A percentile compares a stretch with the other conserved stretches of the same genome.
Evolutionary conservation across 2,797 vertebrate species (phyloP).

Genomic region (Hemitrygon akajei): DNA sequence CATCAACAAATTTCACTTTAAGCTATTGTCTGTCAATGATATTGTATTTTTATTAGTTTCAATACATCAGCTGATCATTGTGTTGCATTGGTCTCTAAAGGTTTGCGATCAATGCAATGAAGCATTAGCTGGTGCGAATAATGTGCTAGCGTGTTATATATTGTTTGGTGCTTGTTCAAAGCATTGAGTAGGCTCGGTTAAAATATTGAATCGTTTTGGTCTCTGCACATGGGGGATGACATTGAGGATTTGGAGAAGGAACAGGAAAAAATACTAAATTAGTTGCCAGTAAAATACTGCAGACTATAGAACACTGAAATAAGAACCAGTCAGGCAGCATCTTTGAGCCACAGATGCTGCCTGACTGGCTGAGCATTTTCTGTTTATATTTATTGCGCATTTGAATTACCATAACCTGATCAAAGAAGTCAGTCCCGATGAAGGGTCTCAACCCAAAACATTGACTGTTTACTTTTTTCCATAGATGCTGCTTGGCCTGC

Average conservation of each 20-base stretch:
- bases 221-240: neutral
- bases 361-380: too few species aligned
- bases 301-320: too few species aligned
- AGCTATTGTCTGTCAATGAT: neutral
- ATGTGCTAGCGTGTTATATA: neutral
- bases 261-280: neutral
- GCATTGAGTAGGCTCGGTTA: neutral
- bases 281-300: too few species aligned
- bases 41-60: constrained; percentile 12
- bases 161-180: neutral
- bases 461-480: too few species aligned
- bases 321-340: too few species aligned
- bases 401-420: neutral
- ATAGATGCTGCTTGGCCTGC: too few species aligned
- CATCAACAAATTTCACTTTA: neutral
- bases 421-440: neutral
- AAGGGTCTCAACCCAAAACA: too few species aligned
- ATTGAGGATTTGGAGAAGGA: neutral
- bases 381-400: neutral
- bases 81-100: neutral
- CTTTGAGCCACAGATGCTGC: too few species aligned
- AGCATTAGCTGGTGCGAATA: neutral
- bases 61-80: neutral
- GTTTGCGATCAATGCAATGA: neutral
- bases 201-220: neutral